Base-by-base conservation (phyloP, 2,888 invertebrate species). In the Ptycholaimellus sp. region DNA sequence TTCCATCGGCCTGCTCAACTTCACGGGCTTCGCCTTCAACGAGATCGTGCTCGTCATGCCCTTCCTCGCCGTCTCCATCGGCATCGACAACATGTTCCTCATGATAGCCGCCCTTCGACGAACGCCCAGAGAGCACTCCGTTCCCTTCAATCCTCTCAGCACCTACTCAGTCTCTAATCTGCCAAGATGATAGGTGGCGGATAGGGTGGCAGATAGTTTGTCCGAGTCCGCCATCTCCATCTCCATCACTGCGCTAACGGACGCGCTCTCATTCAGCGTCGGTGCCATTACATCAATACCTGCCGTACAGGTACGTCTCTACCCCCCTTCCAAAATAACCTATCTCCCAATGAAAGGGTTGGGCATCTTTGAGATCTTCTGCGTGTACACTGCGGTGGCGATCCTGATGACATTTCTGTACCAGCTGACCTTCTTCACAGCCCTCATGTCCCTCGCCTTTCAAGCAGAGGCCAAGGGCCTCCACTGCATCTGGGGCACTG, bases 141-240 rank as follows among this genome's bases (percentile, higher is more conserved):
- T 41, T n/a, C n/a, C n/a, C n/a, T n/a, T n/a, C n/a, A n/a, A n/a
- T n/a, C n/a, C n/a, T n/a, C n/a, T n/a, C n/a, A n/a, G n/a, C n/a
- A n/a, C n/a, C 17, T 11, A 11, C 27, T 27, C n/a, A 11, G n/a
- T 27, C 27, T 27, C n/a, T 27, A 27, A n/a, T 27, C 27, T 27
- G n/a, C 9, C 27, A 27, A 27, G 9, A 27, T 9, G 27, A 27
- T 27, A 9, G 9, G 27, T 27, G 7, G n/a, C n/a, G 17, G 9
- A 16, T 51, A 68, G 83, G 30, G 77, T 83, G 75, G 81, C 74
- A 0, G 70, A 72, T 43, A 81, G 77, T 65, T 68, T 83, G 59
- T 75, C 80, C 36, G 85, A 85, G 59, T 83, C 85, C 3, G 85
- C 83, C 0, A 82, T 85, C 21, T 83, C 83, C 11, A 82, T 85